Evolutionary conservation across 2,797 vertebrate species (phyloP).

Genomic region (Mastacembelus armatus): DNA sequence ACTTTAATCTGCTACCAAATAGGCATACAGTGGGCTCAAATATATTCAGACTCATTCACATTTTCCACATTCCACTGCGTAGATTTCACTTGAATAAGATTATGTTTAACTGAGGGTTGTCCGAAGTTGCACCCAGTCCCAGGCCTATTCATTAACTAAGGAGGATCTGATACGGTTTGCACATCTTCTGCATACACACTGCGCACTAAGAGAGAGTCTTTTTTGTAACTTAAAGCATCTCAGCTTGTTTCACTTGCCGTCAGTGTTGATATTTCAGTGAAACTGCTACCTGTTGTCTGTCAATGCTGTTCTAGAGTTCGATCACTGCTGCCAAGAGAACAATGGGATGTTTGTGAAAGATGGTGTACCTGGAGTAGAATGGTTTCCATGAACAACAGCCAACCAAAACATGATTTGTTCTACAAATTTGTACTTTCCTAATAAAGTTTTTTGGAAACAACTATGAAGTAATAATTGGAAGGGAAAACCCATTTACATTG

Average conservation of each 20-base stretch:
- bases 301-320: not conserved
- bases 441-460: not conserved
- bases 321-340: not conserved
- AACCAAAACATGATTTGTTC: not conserved
- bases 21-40: slow-evolving; percentile 24
- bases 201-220: not conserved
- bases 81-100: slow-evolving; percentile 1
- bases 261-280: not conserved
- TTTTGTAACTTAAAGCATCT: not conserved
- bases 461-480: too few relatives aligned
- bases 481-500: not conserved
- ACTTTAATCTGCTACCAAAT: slow-evolving; percentile 45
- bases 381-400: not conserved
- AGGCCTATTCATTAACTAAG: not conserved
- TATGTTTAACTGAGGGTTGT: slow-evolving; percentile 1
- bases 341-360: slow-evolving; percentile 2
- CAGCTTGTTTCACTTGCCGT: not conserved
- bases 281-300: slow-evolving; percentile 13
- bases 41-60: not conserved
- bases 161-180: not conserved
- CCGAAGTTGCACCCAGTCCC: not conserved
- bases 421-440: not conserved
- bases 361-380: not conserved
- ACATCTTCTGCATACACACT: not conserved
- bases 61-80: slow-evolving; percentile 2